These are phyloP conservation scores for Phrynocephalus guinanensis DNA, from an alignment of 2,797 vertebrate genomes.

Conservation along the genomic window DNA sequence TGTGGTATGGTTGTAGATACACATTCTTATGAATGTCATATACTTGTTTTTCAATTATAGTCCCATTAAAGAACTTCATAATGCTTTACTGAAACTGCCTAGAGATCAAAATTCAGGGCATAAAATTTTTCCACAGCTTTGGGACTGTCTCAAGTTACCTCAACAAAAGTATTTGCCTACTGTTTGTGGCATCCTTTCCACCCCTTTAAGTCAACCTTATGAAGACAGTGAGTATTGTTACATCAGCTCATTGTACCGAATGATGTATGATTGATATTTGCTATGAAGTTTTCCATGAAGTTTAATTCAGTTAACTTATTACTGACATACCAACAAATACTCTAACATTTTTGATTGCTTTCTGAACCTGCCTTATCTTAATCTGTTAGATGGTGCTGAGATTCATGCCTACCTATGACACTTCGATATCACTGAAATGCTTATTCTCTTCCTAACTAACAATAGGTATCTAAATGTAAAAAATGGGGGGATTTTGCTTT, in stretches of 20 bases:
- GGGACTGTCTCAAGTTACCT: neutral
- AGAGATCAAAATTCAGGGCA: neutral
- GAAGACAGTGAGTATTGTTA: neutral
- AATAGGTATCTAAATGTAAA: neutral
- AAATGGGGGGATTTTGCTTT: neutral
- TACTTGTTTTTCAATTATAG: conserved; percentile 23
- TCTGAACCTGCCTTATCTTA: neutral
- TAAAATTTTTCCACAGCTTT: neutral
- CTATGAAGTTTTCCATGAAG: neutral
- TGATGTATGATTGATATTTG: neutral
- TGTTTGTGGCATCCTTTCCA: neutral
- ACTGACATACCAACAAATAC: neutral
- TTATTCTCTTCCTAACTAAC: neutral
- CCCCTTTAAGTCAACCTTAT: neutral
- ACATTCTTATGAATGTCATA: neutral
- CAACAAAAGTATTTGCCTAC: neutral
- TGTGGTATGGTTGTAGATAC: neutral
- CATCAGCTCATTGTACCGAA: neutral
- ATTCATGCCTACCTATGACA: neutral
- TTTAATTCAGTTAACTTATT: neutral
- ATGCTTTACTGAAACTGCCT: neutral
- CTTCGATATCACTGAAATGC: neutral
- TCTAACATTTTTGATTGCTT: neutral
- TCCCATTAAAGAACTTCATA: neutral
- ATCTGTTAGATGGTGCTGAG: neutral